A percentile compares a stretch with the other conserved stretches of the same genome.
Evolutionary conservation across 2,888 invertebrate species (phyloP).

Genomic region (Odontocerum albicorne): DNA sequence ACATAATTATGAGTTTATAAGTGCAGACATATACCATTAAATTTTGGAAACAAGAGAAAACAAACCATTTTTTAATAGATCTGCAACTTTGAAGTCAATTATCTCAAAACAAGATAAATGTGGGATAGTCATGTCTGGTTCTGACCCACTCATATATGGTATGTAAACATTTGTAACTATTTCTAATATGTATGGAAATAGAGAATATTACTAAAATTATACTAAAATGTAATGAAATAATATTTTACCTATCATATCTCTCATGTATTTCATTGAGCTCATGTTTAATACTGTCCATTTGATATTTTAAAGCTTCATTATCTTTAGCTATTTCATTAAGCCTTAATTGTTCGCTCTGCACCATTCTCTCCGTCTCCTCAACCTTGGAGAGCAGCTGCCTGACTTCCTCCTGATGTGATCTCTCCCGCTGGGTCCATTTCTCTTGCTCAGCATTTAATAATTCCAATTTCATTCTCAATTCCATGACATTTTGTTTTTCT

Average conservation of each 20-base stretch:
- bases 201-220: neutral
- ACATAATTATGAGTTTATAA: too few relatives aligned
- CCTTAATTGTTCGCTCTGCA: conserved; percentile 18
- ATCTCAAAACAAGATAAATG: too few relatives aligned
- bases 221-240: neutral
- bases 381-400: neutral
- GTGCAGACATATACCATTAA: too few relatives aligned
- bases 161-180: too few relatives aligned
- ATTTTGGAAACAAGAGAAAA: too few relatives aligned
- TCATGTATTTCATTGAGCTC: conserved; percentile 35
- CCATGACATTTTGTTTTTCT: conserved; percentile 10
- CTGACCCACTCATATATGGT: too few relatives aligned
- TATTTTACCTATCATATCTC: conserved; percentile 33
- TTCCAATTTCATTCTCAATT: conserved; percentile 19
- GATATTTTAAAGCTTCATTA: conserved; percentile 40
- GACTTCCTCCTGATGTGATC: conserved; percentile 7
- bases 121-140: too few relatives aligned
- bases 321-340: conserved; percentile 18
- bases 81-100: too few relatives aligned
- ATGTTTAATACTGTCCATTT: conserved; percentile 30
- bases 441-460: conserved; percentile 8
- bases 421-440: conserved; percentile 16
- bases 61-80: too few relatives aligned
- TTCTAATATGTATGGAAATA: too few relatives aligned
- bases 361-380: neutral